These are phyloP conservation scores for Pantherophis alleghaniensis DNA, from an alignment of 2,797 vertebrate species.

Conservation along the genomic window DNA sequence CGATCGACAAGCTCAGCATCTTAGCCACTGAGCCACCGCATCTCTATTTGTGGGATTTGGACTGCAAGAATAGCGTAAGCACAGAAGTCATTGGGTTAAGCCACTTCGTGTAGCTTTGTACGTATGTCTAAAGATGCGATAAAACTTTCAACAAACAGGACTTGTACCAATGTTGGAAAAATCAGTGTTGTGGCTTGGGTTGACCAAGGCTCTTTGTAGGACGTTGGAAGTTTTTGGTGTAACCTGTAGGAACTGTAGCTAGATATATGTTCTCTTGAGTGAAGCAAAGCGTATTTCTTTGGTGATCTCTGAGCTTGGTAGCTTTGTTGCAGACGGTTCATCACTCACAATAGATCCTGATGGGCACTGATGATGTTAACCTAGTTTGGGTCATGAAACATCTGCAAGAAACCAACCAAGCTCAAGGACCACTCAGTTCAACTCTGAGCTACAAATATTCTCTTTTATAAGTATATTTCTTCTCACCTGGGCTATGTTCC, in stretches of 20 bases:
- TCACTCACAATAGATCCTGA: too few relatives aligned
- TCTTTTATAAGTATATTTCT: background rate
- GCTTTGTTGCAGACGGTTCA: too few relatives aligned
- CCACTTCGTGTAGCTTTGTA: background rate
- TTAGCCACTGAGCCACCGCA: too few relatives aligned
- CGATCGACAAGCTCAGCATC: too few relatives aligned
- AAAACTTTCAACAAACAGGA: background rate
- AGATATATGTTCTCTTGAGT: background rate
- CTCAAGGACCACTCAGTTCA: too few relatives aligned
- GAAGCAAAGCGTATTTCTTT: background rate
- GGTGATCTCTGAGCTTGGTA: too few relatives aligned
- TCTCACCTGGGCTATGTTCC: background rate
- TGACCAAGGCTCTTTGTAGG: background rate
- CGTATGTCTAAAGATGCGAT: background rate
- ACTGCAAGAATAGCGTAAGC: background rate
- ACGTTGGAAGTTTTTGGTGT: background rate
- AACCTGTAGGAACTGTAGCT: background rate
- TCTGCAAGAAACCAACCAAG: too few relatives aligned
- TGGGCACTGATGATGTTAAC: too few relatives aligned
- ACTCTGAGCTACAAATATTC: too few relatives aligned
- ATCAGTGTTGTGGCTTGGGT: background rate
- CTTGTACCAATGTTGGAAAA: background rate
- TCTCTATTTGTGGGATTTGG: too few relatives aligned
- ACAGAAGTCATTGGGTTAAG: background rate
- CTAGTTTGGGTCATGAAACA: too few relatives aligned